Evolutionary conservation across 2,113 vertebrate species (phyloP), one percentile per base, ranked within the genome.

Genomic region (Manacus vitellinus): DNA sequence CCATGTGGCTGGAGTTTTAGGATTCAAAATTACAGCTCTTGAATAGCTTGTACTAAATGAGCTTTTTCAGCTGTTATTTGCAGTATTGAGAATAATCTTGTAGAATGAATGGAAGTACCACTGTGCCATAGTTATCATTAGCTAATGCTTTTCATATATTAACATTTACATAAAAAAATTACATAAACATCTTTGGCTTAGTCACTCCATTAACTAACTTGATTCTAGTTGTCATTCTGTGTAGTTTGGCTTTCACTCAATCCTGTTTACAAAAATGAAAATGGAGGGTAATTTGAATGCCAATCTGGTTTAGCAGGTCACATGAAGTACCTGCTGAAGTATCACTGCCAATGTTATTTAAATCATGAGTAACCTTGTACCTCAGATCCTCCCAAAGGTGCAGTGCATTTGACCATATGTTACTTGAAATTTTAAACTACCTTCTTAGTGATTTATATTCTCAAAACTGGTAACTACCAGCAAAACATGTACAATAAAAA

Each of bases 41-140:
- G 61, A 96, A 95, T 91, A 88, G 66, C 89, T 92, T 86, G 75
- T 86, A 91, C 72, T 71, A 95, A 94, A 92, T 75, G 79, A 95
- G 70, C 62, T 95, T 95, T 95, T 76, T 95, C 47, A 62, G 91
- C 87, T 88, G 41, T 65, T 96, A 67, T 94, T 95, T 92, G 54
- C 74, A 76, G 43, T 71, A 62, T 65, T 89, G 67, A 75, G 85
- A 74, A 58, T 97, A 95, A 94, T 96, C 76, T 72, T 67, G 43
- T 41, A 56, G 71, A n/a, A 55, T 67, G 83, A 94, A 83, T 88
- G 78, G 88, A 63, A 92, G 72, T 92, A 56, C 59, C 27, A 31
- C 70, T 82, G 63, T 87, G 49, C 55, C 21, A 8, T 43, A 62
- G 65, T 93, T 84, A 83, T 44, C 55, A 8, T 75, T 86, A 84